Conservation (phyloP, 92 coral and sea anemone species). For the Actinernus sp. region DNA sequence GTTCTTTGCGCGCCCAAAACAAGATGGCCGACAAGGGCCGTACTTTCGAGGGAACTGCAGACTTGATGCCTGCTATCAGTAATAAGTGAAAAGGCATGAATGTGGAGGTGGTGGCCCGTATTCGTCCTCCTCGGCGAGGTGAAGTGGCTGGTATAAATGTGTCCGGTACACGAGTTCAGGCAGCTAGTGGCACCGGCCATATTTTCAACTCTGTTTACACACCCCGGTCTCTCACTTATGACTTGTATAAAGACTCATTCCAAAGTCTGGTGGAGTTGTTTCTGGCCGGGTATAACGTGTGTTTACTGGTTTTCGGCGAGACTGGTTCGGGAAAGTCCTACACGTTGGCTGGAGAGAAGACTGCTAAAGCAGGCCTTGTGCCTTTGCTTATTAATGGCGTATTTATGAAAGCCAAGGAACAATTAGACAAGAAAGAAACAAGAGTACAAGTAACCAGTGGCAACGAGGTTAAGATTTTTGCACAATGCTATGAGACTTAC, state of each 20-base stretch:
- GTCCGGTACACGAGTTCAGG: slow-evolving; percentile 80
- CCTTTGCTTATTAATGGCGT: slow-evolving; percentile 80
- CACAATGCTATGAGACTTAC: slow-evolving; percentile 70
- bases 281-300: slow-evolving; percentile 80
- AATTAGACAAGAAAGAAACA: slow-evolving; percentile 20
- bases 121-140: slow-evolving; percentile 78
- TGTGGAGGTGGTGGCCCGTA: slow-evolving; percentile 83
- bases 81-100: slow-evolving; percentile 37
- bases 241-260: slow-evolving; percentile 75
- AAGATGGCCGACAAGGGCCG: no score
- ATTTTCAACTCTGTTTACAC: slow-evolving; percentile 73
- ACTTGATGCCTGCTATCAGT: background rate
- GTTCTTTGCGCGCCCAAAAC: no score
- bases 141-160: slow-evolving; percentile 62
- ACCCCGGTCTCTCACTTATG: slow-evolving; percentile 58
- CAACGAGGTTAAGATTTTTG: slow-evolving; percentile 33
- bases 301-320: slow-evolving; percentile 76
- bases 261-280: slow-evolving; percentile 65
- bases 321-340: slow-evolving; percentile 86
- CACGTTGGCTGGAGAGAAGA: slow-evolving; percentile 85
- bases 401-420: slow-evolving; percentile 61
- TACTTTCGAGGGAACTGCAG: no score
- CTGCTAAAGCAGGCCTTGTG: slow-evolving; percentile 76
- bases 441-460: slow-evolving; percentile 48
- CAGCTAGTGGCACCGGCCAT: slow-evolving; percentile 68